These are phyloP conservation scores for Parapristionchus giblindavisi DNA, from an alignment of 2,888 invertebrate species.

Conservation along the genomic window DNA sequence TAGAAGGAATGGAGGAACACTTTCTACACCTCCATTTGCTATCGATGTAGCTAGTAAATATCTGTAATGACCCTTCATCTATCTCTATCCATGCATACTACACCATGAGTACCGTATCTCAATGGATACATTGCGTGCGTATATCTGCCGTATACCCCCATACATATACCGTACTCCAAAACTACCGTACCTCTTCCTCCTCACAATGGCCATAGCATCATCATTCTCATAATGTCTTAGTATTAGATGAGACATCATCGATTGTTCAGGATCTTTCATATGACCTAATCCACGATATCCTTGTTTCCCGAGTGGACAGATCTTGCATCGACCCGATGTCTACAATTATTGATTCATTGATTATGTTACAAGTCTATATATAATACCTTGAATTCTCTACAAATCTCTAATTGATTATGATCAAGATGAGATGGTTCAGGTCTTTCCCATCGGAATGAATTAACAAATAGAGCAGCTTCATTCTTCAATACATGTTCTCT, in stretches of 20 bases:
- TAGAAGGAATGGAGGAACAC: constrained; percentile 17
- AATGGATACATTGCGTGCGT: too few relatives aligned
- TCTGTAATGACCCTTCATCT: background rate
- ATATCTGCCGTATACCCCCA: background rate
- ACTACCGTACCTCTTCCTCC: constrained; percentile 25
- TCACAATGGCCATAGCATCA: constrained; percentile 7
- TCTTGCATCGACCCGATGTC: background rate
- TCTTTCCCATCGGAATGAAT: too few relatives aligned
- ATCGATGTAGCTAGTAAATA: background rate
- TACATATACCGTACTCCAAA: background rate
- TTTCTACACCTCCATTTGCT: background rate
- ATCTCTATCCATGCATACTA: background rate
- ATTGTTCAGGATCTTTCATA: constrained; percentile 12
- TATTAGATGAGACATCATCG: constrained; percentile 12
- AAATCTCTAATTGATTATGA: too few relatives aligned
- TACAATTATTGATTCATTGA: background rate
- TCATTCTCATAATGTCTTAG: background rate
- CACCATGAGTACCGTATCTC: too few relatives aligned
- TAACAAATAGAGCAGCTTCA: too few relatives aligned
- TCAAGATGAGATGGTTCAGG: too few relatives aligned
- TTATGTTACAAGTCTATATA: background rate
- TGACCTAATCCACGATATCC: constrained; percentile 21
- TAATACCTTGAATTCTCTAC: background rate
- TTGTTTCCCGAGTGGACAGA: constrained; percentile 1
- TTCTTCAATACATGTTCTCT: too few relatives aligned